A percentile compares a stretch with the other conserved stretches of the same genome.
Evolutionary conservation across 2,888 invertebrate species (phyloP).

Genomic region (Limnephilus rhombicus): DNA sequence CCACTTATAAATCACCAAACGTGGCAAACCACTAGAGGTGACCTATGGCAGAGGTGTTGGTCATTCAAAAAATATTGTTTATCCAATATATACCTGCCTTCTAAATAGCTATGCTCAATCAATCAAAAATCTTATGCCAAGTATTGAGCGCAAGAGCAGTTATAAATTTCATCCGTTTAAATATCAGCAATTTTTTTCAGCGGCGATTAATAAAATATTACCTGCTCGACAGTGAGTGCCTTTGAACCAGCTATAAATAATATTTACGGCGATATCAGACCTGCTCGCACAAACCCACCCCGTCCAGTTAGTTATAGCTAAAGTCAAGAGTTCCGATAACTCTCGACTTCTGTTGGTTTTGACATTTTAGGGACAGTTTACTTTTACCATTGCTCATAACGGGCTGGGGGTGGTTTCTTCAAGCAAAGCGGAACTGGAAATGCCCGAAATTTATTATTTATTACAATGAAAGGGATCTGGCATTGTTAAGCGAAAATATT

Average conservation of each 20-base stretch:
- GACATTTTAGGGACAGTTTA: background rate
- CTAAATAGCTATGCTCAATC: no score
- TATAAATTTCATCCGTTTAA: background rate
- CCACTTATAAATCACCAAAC: no score
- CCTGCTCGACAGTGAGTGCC: background rate
- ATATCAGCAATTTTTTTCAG: background rate
- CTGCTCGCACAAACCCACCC: background rate
- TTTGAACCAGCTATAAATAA: background rate
- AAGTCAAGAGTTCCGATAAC: background rate
- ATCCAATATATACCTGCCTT: no score
- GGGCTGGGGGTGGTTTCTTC: background rate
- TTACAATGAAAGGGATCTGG: background rate
- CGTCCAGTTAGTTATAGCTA: background rate
- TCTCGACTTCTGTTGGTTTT: background rate
- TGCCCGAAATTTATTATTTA: background rate
- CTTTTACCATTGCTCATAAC: constrained; percentile 5
- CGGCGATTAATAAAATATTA: background rate
- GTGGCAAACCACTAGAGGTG: no score
- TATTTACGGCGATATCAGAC: background rate
- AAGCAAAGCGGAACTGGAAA: background rate
- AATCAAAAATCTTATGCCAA: background rate
- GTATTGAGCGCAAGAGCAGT: background rate
- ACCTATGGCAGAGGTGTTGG: no score
- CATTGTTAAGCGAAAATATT: background rate
- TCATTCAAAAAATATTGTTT: no score